These are phyloP conservation scores for Aix galericulata DNA, from an alignment of 2,113 vertebrate species.

Conservation along the genomic window DNA sequence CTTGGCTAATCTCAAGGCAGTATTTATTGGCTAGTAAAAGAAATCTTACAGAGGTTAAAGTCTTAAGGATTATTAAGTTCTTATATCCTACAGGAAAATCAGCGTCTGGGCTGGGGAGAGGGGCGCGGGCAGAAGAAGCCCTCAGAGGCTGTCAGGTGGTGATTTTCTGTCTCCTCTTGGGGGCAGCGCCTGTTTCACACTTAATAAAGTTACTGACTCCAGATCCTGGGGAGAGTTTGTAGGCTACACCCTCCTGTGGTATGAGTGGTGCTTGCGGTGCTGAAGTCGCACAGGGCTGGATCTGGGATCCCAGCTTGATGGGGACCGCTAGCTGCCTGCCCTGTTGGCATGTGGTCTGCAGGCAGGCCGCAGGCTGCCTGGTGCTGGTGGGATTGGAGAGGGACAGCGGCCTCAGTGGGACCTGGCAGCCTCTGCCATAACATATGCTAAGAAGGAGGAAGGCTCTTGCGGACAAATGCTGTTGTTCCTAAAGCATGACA, in stretches of 20 bases:
- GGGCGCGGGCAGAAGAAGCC: too few relatives aligned
- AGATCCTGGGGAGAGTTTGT: neutral
- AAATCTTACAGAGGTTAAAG: neutral
- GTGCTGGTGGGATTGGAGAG: neutral
- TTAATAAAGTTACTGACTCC: neutral
- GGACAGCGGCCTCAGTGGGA: neutral
- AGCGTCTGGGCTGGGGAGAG: neutral
- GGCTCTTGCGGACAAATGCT: neutral
- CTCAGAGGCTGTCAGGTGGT: neutral
- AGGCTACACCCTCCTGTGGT: neutral
- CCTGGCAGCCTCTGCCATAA: neutral
- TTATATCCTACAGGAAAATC: neutral
- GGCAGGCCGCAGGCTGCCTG: too few relatives aligned
- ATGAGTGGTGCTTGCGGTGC: neutral
- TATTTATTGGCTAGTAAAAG: neutral
- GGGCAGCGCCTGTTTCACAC: neutral
- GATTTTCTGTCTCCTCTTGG: neutral
- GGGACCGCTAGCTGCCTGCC: neutral
- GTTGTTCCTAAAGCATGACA: neutral
- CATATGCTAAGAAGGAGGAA: neutral
- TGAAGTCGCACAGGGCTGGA: neutral
- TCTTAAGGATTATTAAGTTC: neutral
- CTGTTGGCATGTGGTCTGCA: neutral
- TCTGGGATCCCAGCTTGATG: fast-evolving
- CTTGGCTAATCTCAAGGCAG: neutral